Evolutionary conservation across 2,113 vertebrate genomes (phyloP).

Genomic region (Regulus satrapa): DNA sequence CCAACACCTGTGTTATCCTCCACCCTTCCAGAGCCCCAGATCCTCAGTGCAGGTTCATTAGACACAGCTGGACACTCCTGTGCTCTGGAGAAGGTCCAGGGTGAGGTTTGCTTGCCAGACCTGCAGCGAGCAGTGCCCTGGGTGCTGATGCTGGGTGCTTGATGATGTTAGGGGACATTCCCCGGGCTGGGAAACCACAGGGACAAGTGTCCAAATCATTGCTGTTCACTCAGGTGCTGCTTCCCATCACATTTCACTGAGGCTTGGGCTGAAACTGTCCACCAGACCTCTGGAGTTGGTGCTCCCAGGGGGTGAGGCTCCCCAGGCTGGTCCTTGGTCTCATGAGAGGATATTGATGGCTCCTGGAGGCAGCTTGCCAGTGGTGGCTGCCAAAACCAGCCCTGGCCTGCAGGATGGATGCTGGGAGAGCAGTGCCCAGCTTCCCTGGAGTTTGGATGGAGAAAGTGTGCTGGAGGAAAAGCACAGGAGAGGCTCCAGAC

Average conservation of each 20-base stretch:
- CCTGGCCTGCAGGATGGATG: not conserved
- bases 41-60: not conserved
- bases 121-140: not conserved
- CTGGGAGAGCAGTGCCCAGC: not conserved
- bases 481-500: not conserved
- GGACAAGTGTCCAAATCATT: not conserved
- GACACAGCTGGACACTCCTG: rapidly evolving
- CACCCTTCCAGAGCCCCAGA: not conserved
- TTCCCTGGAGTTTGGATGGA: not conserved
- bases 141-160: not conserved
- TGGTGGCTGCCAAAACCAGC: not conserved
- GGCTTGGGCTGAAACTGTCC: not conserved
- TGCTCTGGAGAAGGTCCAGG: not conserved
- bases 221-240: not conserved
- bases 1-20: not conserved
- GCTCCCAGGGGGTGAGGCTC: not conserved
- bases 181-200: not conserved
- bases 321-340: not conserved
- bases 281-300: not conserved
- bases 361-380: not conserved
- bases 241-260: rapidly evolving
- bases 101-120: rapidly evolving
- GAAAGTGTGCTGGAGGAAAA: not conserved
- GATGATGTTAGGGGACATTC: not conserved
- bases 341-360: rapidly evolving